Evolutionary conservation across 2,888 invertebrate species (phyloP).

Genomic region (Acrobasis repandana): DNA sequence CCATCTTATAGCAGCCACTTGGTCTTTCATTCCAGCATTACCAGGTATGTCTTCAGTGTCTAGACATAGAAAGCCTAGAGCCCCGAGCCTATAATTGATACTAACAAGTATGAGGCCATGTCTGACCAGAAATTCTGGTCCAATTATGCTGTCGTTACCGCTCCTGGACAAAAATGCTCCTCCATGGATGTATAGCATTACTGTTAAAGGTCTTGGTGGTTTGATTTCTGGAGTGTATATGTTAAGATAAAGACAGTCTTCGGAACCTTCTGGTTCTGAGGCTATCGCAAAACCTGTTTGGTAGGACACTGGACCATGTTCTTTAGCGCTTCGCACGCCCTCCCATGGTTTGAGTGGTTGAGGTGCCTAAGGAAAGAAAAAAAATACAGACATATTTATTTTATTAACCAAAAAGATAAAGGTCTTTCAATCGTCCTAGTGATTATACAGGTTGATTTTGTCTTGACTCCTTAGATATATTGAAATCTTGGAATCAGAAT

Average conservation of each 20-base stretch:
- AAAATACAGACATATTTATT: not conserved
- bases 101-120: constrained; percentile 50
- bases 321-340: constrained; percentile 47
- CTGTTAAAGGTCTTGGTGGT: constrained; percentile 41
- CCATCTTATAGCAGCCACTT: constrained; percentile 53
- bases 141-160: constrained; percentile 45
- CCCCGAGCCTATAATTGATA: constrained; percentile 50
- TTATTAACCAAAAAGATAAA: not conserved
- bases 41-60: constrained; percentile 51
- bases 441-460: no score
- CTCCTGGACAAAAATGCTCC: constrained; percentile 45
- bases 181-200: constrained; percentile 55
- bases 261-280: constrained; percentile 39
- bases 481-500: no score
- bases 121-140: constrained; percentile 48
- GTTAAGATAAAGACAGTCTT: constrained; percentile 60
- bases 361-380: constrained; percentile 43
- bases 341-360: constrained; percentile 46
- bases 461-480: no score
- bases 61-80: constrained; percentile 49
- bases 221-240: constrained; percentile 49
- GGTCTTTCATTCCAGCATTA: constrained; percentile 57
- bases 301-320: constrained; percentile 42
- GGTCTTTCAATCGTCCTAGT: not conserved
- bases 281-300: constrained; percentile 37